Evolutionary conservation across 2,797 vertebrate species (phyloP).

Genomic region (Enteromius viviparus): DNA sequence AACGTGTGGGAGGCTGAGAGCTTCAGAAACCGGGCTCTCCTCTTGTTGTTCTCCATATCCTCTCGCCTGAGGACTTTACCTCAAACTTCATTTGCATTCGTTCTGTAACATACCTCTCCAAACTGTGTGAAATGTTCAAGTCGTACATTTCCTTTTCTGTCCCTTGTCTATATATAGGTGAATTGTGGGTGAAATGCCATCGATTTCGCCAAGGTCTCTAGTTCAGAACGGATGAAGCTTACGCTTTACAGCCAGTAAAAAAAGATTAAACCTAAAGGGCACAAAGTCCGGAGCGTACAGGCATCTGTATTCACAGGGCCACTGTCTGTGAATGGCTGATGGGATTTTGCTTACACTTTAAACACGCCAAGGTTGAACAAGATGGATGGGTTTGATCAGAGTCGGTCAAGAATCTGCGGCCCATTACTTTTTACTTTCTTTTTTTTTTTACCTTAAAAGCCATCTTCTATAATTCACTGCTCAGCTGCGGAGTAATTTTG

Average conservation of each 20-base stretch:
- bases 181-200: slow-evolving; percentile 31
- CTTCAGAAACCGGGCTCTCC: slow-evolving; percentile 39
- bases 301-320: slow-evolving; percentile 32
- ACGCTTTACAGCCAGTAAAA: slow-evolving; percentile 8
- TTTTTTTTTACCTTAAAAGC: background rate
- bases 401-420: slow-evolving; percentile 4
- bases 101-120: background rate
- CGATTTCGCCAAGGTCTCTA: slow-evolving; percentile 25
- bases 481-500: slow-evolving; percentile 6
- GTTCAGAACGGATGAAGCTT: slow-evolving; percentile 29
- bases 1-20: slow-evolving; percentile 50
- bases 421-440: slow-evolving; percentile 31
- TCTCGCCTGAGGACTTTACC: slow-evolving; percentile 25
- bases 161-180: background rate
- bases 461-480: slow-evolving; percentile 2
- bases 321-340: slow-evolving; percentile 23
- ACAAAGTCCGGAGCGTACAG: background rate
- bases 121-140: slow-evolving; percentile 3
- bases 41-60: slow-evolving; percentile 23
- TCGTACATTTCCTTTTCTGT: background rate
- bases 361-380: slow-evolving; percentile 26
- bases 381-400: slow-evolving; percentile 43
- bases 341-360: slow-evolving; percentile 32
- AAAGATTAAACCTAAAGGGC: slow-evolving; percentile 41
- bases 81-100: slow-evolving; percentile 30